Conservation (phyloP, 2,888 invertebrate species). For the Patella caerulea region DNA sequence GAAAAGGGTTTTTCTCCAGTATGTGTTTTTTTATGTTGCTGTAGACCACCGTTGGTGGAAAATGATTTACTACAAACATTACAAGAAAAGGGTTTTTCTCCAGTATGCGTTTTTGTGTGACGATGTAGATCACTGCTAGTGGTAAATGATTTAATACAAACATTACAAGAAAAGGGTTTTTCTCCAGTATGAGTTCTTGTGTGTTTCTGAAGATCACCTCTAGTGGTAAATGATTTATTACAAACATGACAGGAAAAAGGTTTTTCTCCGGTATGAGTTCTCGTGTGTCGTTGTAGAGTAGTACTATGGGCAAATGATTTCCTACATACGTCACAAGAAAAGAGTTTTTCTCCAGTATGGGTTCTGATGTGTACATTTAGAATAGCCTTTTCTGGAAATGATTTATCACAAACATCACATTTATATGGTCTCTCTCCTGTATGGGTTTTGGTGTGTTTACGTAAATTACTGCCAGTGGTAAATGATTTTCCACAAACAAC, state of each 20-base stretch:
- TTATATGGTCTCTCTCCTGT: conserved; percentile 17
- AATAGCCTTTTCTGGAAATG: background rate
- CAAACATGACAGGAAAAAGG: background rate
- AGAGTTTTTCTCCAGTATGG: conserved; percentile 1
- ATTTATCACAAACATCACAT: conserved; percentile 23
- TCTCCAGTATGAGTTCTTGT: too few species aligned
- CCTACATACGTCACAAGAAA: background rate
- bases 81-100: too few species aligned
- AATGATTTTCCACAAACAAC: conserved; percentile 29
- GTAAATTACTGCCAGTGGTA: conserved; percentile 28
- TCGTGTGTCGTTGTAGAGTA: background rate
- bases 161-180: too few species aligned
- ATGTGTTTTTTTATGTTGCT: too few species aligned
- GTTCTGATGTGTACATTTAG: background rate
- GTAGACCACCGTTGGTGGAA: too few species aligned
- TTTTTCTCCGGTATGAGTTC: background rate
- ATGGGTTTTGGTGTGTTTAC: conserved; percentile 28
- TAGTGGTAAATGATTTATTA: background rate
- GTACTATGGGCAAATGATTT: background rate
- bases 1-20: too few species aligned
- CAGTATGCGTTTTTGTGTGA: too few species aligned
- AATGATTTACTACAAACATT: too few species aligned
- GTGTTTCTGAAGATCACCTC: too few species aligned
- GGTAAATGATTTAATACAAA: too few species aligned
- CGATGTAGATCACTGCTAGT: too few species aligned